Conservation (phyloP, 2,888 invertebrate genomes). For the Ophion ventricosus region DNA sequence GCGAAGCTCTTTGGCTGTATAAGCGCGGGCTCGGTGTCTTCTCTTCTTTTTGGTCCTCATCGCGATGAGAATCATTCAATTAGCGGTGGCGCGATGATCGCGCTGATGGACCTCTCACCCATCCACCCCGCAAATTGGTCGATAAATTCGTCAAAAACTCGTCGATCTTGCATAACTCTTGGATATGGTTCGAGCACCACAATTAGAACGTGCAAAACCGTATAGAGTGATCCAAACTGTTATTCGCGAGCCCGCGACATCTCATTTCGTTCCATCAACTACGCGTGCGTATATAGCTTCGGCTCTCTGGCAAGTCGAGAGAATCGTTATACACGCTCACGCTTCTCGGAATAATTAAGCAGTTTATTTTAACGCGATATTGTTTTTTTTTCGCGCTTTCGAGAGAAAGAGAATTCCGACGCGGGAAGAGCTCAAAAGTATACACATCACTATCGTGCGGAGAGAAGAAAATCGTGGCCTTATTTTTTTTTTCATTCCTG, state of each 20-base stretch:
- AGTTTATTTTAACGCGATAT: conserved; percentile 48
- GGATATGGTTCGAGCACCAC: conserved; percentile 25
- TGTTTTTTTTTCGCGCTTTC: conserved; percentile 18
- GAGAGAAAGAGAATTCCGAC: conserved; percentile 7
- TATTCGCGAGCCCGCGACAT: conserved; percentile 40
- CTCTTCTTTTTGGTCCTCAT: conserved; percentile 26
- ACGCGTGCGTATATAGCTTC: not conserved
- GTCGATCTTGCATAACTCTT: conserved; percentile 63
- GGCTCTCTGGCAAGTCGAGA: conserved; percentile 1
- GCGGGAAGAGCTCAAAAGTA: not conserved
- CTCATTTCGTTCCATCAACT: conserved; percentile 44
- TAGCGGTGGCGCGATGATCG: conserved; percentile 56
- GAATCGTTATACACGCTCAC: conserved; percentile 35
- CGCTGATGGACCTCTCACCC: conserved; percentile 51
- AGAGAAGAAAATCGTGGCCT: not conserved
- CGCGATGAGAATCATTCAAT: conserved; percentile 64
- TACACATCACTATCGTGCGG: too few species aligned
- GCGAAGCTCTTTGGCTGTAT: conserved; percentile 4
- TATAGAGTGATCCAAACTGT: conserved; percentile 37
- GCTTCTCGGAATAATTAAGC: conserved; percentile 59
- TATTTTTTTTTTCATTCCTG: not conserved
- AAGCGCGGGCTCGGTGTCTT: conserved; percentile 23
- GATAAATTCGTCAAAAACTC: conserved; percentile 68
- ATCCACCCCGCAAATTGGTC: conserved; percentile 47
- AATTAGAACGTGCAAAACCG: conserved; percentile 54